Evolutionary conservation across 2,113 vertebrate species (phyloP), one percentile per base, ranked within the genome.

Genomic region (Lagopus leucura): DNA sequence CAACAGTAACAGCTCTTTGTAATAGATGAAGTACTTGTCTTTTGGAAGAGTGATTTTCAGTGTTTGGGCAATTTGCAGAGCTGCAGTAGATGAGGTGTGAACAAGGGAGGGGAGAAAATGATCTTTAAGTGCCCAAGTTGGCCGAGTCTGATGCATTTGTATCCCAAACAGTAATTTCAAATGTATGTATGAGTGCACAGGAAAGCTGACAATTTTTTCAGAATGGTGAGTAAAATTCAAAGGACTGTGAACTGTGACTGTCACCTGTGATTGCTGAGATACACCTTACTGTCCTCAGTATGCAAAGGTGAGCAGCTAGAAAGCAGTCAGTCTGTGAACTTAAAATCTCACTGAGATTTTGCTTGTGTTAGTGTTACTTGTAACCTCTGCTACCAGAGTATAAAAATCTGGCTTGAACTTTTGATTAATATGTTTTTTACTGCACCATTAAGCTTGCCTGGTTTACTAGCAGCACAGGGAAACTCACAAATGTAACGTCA

Each of bases 401-500:
- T 86, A 74, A 86, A 93, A 90, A 81, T 93, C 85, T 74, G 17
- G 55, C 50, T 80, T 71, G 71, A 74, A 90, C 65, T 95, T 93
- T 75, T 94, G 88, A 94, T 94, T 86, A 96, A 92, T 94, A 86
- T n/a, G 1, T 60, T 95, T 90, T 95, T 93, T 93, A 93, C 65
- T 83, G 65, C 45, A 73, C 72, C 76, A 93, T 96, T 93, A 94
- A 82, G 47, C 65, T 91, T 91, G 72, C 88, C 85, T 80, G 66
- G 72, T 95, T 95, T 93, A 81, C 86, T 86, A 71, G 43, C 83
- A 92, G 28, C 80, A 40, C 34, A 55, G 88, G 76, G 38, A 92
- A 83, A 95, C 66, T 88, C 86, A 90, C 69, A 96, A 92, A 81
- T 82, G 34, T 1, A 38, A 54, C 55, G 15, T 18, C 75, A 88